Evolutionary conservation across 37 sponge, comb jelly and placozoan genomes (phyloP).

Genomic region (Tethya wilhelma): DNA sequence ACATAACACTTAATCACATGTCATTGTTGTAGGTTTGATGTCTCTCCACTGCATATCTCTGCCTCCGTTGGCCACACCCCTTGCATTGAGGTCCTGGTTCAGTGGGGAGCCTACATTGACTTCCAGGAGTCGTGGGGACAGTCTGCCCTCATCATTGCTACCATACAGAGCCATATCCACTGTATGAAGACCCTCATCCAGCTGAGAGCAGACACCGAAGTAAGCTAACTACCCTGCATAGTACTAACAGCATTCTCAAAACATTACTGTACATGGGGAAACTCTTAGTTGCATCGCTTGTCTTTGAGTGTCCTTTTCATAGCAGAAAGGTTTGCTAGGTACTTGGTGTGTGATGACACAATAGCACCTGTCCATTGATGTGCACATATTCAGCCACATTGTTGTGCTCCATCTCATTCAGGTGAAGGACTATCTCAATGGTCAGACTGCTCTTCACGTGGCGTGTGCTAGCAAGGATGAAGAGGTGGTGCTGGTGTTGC

Average conservation of each 20-base stretch:
- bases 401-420: too few relatives aligned
- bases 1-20: background rate
- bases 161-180: conserved; percentile 30
- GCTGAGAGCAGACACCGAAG: conserved; percentile 35
- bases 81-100: conserved; percentile 31
- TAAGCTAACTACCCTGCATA: too few relatives aligned
- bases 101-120: conserved; percentile 45
- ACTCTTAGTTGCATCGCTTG: background rate
- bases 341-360: too few relatives aligned
- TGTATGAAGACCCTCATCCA: conserved; percentile 35
- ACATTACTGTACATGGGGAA: background rate
- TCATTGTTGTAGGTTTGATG: conserved; percentile 28
- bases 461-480: conserved; percentile 54
- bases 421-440: conserved; percentile 52
- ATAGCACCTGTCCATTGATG: too few relatives aligned
- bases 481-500: conserved; percentile 44
- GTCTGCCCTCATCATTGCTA: conserved; percentile 77
- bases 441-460: conserved; percentile 55
- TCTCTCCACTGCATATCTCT: conserved; percentile 78
- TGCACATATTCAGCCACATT: too few relatives aligned
- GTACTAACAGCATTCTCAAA: too few relatives aligned
- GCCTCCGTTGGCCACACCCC: conserved; percentile 57
- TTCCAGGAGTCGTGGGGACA: conserved; percentile 86
- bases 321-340: background rate
- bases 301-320: background rate